These are phyloP conservation scores for Coregonus clupeaformis DNA, from an alignment of 2,113 vertebrate species.

Conservation along the genomic window DNA sequence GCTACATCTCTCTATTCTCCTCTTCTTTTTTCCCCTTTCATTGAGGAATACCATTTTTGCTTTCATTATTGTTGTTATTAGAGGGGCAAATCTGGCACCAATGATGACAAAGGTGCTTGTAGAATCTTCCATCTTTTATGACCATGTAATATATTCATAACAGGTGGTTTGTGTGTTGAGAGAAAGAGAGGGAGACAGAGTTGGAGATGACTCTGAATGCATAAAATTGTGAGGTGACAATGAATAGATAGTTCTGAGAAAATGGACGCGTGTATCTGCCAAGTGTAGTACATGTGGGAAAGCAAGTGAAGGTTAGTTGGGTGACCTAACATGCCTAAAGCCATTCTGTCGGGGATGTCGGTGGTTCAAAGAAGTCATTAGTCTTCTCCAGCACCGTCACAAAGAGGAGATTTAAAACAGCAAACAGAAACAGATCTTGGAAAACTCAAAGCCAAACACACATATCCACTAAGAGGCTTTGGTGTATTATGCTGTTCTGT, in stretches of 20 bases:
- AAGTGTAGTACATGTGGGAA: constrained; percentile 53
- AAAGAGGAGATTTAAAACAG: constrained; percentile 70
- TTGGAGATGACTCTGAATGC: background rate
- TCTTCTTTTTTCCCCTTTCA: too few relatives aligned
- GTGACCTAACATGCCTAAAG: constrained; percentile 73
- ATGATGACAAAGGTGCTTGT: too few relatives aligned
- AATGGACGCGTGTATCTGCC: background rate
- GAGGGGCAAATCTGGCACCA: too few relatives aligned
- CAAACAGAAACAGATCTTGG: constrained; percentile 66
- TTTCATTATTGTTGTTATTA: too few relatives aligned
- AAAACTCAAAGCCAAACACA: constrained; percentile 69
- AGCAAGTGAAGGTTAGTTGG: constrained; percentile 81
- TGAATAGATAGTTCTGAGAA: constrained; percentile 4
- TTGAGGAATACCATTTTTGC: too few relatives aligned
- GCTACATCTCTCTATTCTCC: too few relatives aligned
- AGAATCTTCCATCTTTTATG: too few relatives aligned
- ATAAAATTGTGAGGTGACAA: background rate
- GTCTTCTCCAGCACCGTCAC: constrained; percentile 45
- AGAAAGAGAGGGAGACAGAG: too few relatives aligned
- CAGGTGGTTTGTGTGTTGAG: background rate
- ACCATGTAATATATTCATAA: too few relatives aligned
- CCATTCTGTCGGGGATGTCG: constrained; percentile 54
- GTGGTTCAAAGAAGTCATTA: constrained; percentile 67
- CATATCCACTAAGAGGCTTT: constrained; percentile 66
- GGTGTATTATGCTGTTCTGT: constrained; percentile 54